Percentiles rank a stretch among this genome's conserved stretches.
Evolutionary conservation across 2,888 invertebrate genomes (phyloP).

Genomic region (Rhorus exstirpatorius): DNA sequence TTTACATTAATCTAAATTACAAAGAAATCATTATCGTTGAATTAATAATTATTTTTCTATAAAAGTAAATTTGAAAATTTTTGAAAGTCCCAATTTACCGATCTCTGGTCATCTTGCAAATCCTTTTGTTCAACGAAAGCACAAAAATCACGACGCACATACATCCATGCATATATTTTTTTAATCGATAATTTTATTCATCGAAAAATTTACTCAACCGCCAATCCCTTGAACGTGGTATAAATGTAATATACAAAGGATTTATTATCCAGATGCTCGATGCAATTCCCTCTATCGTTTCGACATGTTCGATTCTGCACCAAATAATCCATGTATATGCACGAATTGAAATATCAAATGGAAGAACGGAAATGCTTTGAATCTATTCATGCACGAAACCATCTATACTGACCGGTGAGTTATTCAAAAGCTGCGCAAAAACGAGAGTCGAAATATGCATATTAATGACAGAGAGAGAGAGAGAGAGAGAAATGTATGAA

Average conservation of each 20-base stretch:
- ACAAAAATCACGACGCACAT: not conserved
- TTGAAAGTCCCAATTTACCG: not conserved
- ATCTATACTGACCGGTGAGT: constrained; percentile 38
- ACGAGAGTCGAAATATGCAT: constrained; percentile 63
- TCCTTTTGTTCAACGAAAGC: not conserved
- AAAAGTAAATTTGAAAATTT: not conserved
- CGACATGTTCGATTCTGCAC: constrained; percentile 43
- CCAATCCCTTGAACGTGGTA: constrained; percentile 10
- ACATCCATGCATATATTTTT: not conserved
- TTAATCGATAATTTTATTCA: constrained; percentile 54
- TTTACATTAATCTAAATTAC: too few relatives aligned
- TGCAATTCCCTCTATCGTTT: constrained; percentile 44
- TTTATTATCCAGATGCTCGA: constrained; percentile 41
- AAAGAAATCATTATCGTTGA: too few relatives aligned
- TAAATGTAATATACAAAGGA: constrained; percentile 43
- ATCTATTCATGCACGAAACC: constrained; percentile 58
- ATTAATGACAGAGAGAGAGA: constrained; percentile 56
- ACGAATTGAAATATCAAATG: constrained; percentile 59
- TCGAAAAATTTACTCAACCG: constrained; percentile 50
- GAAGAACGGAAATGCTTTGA: constrained; percentile 56
- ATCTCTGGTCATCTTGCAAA: not conserved
- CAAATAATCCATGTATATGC: constrained; percentile 41
- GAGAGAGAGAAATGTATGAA: constrained; percentile 38
- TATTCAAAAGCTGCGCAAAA: constrained; percentile 63
- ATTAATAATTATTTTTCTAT: too few relatives aligned